Base-by-base conservation (phyloP, 2,113 vertebrate species). In the Macquaria australasica region DNA sequence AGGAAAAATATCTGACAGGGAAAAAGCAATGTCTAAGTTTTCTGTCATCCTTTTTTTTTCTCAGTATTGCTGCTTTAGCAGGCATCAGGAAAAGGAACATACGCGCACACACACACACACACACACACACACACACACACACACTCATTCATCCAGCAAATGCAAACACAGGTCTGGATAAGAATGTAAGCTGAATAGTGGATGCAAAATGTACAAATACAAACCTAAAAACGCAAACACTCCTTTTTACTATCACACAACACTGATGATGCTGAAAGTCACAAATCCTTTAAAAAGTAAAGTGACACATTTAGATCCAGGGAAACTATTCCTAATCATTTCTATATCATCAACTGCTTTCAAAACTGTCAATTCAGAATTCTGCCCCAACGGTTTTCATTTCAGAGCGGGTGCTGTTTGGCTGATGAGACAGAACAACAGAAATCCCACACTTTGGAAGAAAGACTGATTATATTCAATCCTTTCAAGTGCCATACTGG, bases 401-500 rank as follows among this genome's bases (percentile, higher is more conserved):
- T 73, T 78, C 74, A 39, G 45, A 85, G 59, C n/a, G 6, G 8
- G 3, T 53, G 60, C 41, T 59, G 73, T 73, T 84, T 81, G 79
- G 85, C 83, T 80, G 71, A 88, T 14, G 72, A 86, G 53, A 73
- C 81, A 25, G 71, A 82, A 39, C 77, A 77, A 89, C 81, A 63
- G 63, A 79, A 82, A 77, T 84, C 75, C 64, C 62, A 48, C 68
- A 81, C 74, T 87, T 73, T 79, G 39, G 41, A 8, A 85, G 53
- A 71, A 86, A 86, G 51, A 81, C 62, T 76, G 82, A 89, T 87
- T 74, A 77, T 60, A 69, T 66, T 75, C 43, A 45, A 77, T 71
- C 73, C 60, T 87, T 79, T 89, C 81, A 85, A 77, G 81, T 79
- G 76, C 71, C 80, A 87, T 87, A 89, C 55, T 66, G 63, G 73